Evolutionary conservation across 2,113 vertebrate species (phyloP).

Genomic region (Paraplagusia blochii): DNA sequence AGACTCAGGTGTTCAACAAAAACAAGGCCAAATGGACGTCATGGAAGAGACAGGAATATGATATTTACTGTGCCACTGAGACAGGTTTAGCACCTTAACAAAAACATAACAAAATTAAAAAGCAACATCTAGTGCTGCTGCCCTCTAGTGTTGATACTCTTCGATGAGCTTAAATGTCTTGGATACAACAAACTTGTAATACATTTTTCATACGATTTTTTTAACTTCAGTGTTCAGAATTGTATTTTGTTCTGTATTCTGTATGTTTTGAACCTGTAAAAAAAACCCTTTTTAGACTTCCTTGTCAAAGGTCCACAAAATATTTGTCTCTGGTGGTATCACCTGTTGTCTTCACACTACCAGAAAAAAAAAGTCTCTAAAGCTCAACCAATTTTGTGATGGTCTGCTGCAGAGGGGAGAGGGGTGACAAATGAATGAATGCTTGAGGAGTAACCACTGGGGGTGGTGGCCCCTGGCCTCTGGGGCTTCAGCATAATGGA

Average conservation of each 20-base stretch:
- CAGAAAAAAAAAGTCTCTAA: slow-evolving; percentile 4
- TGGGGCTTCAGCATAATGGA: slow-evolving; percentile 66
- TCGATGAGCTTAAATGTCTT: no score
- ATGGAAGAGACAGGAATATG: slow-evolving; percentile 7
- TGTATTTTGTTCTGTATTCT: no score
- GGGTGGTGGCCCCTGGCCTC: slow-evolving; percentile 62
- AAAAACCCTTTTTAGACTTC: no score
- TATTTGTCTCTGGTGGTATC: slow-evolving; percentile 5
- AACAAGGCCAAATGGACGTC: slow-evolving; percentile 14
- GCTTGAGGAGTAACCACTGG: slow-evolving; percentile 59
- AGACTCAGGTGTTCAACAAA: neutral
- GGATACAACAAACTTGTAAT: no score
- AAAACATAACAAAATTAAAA: no score
- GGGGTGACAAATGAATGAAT: slow-evolving; percentile 58
- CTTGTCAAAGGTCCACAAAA: slow-evolving; percentile 15
- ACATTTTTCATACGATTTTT: no score
- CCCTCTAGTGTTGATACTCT: no score
- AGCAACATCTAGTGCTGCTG: no score
- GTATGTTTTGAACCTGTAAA: neutral
- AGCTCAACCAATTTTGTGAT: slow-evolving; percentile 7
- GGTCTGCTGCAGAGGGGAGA: neutral
- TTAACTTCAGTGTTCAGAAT: no score
- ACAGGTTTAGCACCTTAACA: no score
- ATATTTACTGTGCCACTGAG: no score
- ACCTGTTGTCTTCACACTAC: slow-evolving; percentile 11